Conservation (phyloP, 2,888 invertebrate species). For the Lysandra coridon region DNA sequence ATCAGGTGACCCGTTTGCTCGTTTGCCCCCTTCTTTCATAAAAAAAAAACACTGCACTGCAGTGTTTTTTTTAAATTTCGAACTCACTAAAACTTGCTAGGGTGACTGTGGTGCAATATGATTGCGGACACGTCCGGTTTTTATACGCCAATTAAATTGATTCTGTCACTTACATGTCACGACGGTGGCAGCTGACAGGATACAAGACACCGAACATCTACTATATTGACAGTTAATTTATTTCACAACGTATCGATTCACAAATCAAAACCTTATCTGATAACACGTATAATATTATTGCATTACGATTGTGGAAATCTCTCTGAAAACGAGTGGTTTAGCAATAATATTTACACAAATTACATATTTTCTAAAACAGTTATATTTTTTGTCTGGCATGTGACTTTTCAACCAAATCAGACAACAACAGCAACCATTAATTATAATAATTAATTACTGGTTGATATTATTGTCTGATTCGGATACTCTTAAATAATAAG, state of each 20-base stretch:
- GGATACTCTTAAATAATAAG: no score
- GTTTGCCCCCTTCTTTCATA: no score
- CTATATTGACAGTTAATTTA: slow-evolving; percentile 18
- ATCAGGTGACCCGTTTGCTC: no score
- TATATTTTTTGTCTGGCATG: no score
- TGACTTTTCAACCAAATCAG: no score
- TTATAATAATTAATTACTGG: no score
- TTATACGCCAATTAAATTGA: neutral
- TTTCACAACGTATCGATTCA: neutral
- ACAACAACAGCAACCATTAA: no score
- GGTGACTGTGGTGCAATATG: neutral
- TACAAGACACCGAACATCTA: neutral
- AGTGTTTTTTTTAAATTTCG: neutral
- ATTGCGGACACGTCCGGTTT: neutral
- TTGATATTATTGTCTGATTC: no score
- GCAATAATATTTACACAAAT: no score
- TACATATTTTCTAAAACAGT: no score
- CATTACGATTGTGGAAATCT: neutral
- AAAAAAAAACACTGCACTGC: no score
- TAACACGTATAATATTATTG: neutral
- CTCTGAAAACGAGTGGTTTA: neutral
- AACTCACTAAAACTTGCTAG: neutral
- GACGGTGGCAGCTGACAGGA: neutral
- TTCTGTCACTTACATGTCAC: neutral
- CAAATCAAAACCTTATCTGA: neutral